phyloP scores from a whole-genome alignment of 2,113 vertebrate species.

The Microtus pennsylvanicus region DNA sequence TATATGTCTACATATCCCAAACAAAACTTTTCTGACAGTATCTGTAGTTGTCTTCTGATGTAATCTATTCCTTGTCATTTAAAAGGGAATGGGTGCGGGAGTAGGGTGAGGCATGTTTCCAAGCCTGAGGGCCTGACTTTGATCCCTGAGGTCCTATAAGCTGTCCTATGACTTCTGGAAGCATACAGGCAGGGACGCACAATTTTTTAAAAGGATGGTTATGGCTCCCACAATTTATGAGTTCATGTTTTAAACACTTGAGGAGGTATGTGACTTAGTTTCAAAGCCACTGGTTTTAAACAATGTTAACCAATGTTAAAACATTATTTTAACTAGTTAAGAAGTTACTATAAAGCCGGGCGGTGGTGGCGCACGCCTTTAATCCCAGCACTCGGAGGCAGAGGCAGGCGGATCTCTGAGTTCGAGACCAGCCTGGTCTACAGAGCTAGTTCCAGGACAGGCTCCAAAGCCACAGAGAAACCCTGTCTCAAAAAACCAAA shows the following conservation, averaged over 20 bases:
- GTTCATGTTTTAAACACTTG: constrained; percentile 34
- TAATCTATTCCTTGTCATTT: not conserved
- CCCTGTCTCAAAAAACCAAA: too few species aligned
- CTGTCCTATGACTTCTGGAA: not conserved
- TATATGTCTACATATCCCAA: not conserved
- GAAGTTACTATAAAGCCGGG: too few species aligned
- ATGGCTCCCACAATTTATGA: not conserved
- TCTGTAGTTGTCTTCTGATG: not conserved
- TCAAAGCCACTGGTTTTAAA: constrained; percentile 2
- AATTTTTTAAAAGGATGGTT: not conserved
- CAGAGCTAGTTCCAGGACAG: too few species aligned
- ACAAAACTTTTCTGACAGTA: not conserved
- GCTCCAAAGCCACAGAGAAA: too few species aligned
- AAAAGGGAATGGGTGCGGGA: not conserved
- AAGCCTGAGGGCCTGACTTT: not conserved
- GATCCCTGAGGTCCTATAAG: not conserved
- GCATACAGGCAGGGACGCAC: too few species aligned
- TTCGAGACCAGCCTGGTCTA: too few species aligned
- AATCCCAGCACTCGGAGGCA: too few species aligned
- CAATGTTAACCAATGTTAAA: too few species aligned
- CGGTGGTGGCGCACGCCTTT: too few species aligned
- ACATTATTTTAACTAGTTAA: not conserved
- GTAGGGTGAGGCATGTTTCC: not conserved
- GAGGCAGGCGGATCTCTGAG: too few species aligned
- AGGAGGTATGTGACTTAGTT: constrained; percentile 20